Evolutionary conservation across 1,140 invertebrate species (phyloP).

Genomic region (Meloidogyne exigua): DNA sequence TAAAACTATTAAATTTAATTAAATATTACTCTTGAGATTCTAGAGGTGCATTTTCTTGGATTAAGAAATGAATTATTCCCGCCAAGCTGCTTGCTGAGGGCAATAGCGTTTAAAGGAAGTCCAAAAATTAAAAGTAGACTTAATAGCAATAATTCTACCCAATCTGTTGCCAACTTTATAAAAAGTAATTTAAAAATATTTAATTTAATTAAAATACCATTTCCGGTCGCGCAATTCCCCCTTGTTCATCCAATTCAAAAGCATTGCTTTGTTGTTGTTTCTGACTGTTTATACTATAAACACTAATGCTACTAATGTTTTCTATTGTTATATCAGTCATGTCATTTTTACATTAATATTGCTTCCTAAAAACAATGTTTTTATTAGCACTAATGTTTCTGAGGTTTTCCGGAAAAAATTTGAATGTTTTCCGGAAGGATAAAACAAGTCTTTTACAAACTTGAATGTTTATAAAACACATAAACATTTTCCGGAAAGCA

Average conservation of each 20-base stretch:
- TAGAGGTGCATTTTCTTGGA: slow-evolving; percentile 17
- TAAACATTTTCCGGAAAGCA: too few relatives aligned
- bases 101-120: slow-evolving; percentile 39
- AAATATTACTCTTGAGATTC: slow-evolving; percentile 18
- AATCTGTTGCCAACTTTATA: slow-evolving; percentile 34
- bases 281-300: background rate
- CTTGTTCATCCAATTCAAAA: slow-evolving; percentile 21
- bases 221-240: slow-evolving; percentile 19
- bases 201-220: slow-evolving; percentile 9
- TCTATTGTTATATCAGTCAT: slow-evolving; percentile 9
- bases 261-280: background rate
- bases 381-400: background rate
- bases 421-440: background rate
- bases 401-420: background rate
- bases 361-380: background rate
- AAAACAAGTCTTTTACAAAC: background rate
- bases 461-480: background rate
- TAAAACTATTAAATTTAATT: background rate
- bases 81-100: slow-evolving; percentile 31
- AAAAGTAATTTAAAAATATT: background rate
- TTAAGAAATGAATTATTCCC: slow-evolving; percentile 20
- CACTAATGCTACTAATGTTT: background rate
- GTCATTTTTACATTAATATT: background rate
- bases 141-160: slow-evolving; percentile 44
- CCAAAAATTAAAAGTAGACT: slow-evolving; percentile 36